phyloP scores from a whole-genome alignment of 1,140 invertebrate species.

The Polypedilum pembai region DNA sequence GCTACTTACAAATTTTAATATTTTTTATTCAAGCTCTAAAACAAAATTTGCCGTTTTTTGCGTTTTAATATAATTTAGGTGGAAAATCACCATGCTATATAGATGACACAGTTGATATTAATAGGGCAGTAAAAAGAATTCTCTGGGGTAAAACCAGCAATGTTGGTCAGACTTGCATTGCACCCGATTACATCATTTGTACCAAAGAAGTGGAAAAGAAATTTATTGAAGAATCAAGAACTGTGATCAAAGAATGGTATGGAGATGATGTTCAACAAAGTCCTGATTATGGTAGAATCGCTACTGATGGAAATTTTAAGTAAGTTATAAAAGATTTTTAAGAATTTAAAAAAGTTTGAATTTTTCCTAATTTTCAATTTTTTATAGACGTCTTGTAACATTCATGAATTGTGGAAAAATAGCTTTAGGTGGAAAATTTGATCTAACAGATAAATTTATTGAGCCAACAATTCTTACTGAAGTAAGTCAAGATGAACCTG shows the following conservation, averaged over 20 bases:
- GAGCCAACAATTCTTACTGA: constrained; percentile 72
- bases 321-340: constrained; percentile 31
- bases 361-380: constrained; percentile 35
- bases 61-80: too few species aligned
- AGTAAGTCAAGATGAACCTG: constrained; percentile 53
- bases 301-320: constrained; percentile 52
- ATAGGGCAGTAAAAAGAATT: constrained; percentile 67
- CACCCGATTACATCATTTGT: constrained; percentile 94
- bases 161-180: constrained; percentile 93
- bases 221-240: constrained; percentile 58
- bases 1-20: too few species aligned
- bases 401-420: constrained; percentile 61
- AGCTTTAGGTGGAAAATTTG: constrained; percentile 67
- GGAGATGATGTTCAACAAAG: constrained; percentile 71
- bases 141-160: constrained; percentile 95
- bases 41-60: too few species aligned
- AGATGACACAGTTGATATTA: constrained; percentile 67
- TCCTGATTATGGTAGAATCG: constrained; percentile 76
- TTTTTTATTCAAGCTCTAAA: too few species aligned
- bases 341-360: not conserved
- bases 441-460: constrained; percentile 70
- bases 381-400: constrained; percentile 51
- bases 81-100: constrained; percentile 88
- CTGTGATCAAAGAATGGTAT: constrained; percentile 76
- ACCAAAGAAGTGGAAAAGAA: constrained; percentile 61